Evolutionary conservation across 1,140 invertebrate species (phyloP).

Genomic region (Leptopilina clavipes): DNA sequence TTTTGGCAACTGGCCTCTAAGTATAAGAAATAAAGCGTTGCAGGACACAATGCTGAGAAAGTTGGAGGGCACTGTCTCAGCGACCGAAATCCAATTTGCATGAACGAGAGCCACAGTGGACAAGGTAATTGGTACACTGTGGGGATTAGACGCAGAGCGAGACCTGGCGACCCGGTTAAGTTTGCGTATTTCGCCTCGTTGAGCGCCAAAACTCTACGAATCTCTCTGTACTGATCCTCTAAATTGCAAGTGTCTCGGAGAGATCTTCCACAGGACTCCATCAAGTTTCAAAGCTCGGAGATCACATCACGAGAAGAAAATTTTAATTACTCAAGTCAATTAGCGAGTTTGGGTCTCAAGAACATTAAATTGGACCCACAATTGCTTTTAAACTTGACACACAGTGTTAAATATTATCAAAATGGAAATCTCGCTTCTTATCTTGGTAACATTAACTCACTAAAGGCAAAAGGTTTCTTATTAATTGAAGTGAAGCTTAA

Average conservation of each 20-base stretch:
- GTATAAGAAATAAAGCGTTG: conserved; percentile 47
- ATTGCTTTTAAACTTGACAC: too few relatives aligned
- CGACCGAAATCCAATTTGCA: conserved; percentile 71
- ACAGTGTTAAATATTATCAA: background rate
- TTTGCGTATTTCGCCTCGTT: conserved; percentile 47
- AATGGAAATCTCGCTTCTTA: background rate
- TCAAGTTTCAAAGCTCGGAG: background rate
- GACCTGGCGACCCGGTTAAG: conserved; percentile 53
- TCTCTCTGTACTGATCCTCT: conserved; percentile 47
- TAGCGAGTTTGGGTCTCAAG: too few relatives aligned
- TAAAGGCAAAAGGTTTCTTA: background rate
- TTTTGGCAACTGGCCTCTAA: background rate
- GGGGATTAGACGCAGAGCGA: conserved; percentile 62
- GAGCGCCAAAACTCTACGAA: conserved; percentile 43
- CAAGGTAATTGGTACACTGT: conserved; percentile 71
- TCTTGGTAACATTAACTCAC: background rate
- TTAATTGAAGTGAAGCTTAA: background rate
- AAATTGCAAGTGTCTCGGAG: conserved; percentile 45
- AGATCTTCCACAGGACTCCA: background rate
- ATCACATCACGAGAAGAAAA: background rate
- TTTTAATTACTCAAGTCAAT: background rate
- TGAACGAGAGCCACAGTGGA: conserved; percentile 66
- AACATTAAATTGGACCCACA: too few relatives aligned
- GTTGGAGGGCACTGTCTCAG: conserved; percentile 55
- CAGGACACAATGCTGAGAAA: conserved; percentile 49